These are phyloP conservation scores for Drosophila peninsularis DNA, from an alignment of 2,888 invertebrate genomes.

Conservation along the genomic window DNA sequence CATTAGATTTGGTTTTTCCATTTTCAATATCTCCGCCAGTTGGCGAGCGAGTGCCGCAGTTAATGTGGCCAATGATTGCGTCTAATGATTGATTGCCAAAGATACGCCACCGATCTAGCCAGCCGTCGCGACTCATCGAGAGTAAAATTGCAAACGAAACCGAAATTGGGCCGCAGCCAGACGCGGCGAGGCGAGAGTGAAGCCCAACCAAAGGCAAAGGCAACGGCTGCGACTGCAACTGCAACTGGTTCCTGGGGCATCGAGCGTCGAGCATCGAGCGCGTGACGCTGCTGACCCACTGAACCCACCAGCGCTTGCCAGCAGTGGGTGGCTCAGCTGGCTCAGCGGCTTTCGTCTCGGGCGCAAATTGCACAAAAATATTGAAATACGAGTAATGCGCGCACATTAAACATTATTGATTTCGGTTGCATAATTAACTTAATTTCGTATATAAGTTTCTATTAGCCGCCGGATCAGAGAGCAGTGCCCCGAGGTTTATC, in stretches of 20 bases:
- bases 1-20: conserved; percentile 53
- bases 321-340: conserved; percentile 50
- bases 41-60: conserved; percentile 62
- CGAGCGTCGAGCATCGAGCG: conserved; percentile 45
- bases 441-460: conserved; percentile 54
- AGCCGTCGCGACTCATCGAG: conserved; percentile 44
- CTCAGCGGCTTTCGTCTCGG: conserved; percentile 51
- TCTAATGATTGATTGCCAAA: conserved; percentile 78
- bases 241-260: conserved; percentile 62
- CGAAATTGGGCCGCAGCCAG: conserved; percentile 55
- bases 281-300: conserved; percentile 79
- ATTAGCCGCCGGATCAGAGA: conserved; percentile 41
- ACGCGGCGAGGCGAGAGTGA: conserved; percentile 1
- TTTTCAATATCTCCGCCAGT: conserved; percentile 68
- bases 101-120: conserved; percentile 48
- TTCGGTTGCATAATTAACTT: conserved; percentile 75
- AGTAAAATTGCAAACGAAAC: conserved; percentile 73
- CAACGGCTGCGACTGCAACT: conserved; percentile 24
- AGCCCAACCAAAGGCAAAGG: conserved; percentile 29
- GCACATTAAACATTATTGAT: conserved; percentile 75
- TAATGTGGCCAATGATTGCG: conserved; percentile 76
- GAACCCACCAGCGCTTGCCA: conserved; percentile 53
- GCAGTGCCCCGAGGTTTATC: conserved; percentile 18
- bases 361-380: conserved; percentile 66
- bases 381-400: conserved; percentile 65